phyloP scores from a whole-genome alignment of 2,797 vertebrate genomes.

The Cephalopachus bancanus region DNA sequence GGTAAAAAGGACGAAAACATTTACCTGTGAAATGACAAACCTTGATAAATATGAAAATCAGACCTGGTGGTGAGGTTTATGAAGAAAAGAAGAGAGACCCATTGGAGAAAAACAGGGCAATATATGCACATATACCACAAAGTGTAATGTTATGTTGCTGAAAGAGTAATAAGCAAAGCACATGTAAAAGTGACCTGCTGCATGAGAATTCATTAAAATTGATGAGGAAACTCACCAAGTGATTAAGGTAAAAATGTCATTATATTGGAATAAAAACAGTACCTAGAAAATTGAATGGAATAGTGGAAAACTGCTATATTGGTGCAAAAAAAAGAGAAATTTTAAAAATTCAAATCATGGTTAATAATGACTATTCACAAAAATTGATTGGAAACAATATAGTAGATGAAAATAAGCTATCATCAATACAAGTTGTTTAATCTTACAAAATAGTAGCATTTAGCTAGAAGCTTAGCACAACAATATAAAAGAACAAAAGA shows the following conservation, averaged over 20 bases:
- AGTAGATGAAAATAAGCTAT: background rate
- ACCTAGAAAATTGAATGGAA: constrained; percentile 20
- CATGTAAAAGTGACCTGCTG: constrained; percentile 10
- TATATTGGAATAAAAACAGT: constrained; percentile 58
- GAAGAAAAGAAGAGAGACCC: constrained; percentile 3
- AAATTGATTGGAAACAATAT: background rate
- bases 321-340: background rate
- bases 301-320: background rate
- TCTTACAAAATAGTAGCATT: background rate
- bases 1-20: constrained; percentile 71
- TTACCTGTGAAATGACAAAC: constrained; percentile 75
- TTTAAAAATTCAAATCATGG: background rate
- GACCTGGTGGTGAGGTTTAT: background rate
- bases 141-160: background rate
- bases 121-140: background rate
- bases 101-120: constrained; percentile 33
- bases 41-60: constrained; percentile 69
- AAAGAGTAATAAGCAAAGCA: constrained; percentile 23
- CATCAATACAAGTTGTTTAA: background rate
- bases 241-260: constrained; percentile 67
- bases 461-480: background rate
- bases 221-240: constrained; percentile 54
- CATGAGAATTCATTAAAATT: constrained; percentile 44
- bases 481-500: background rate
- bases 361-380: background rate